A percentile compares a stretch with the other conserved stretches of the same genome.
Conservation (phyloP, 2,113 vertebrate species). For the rabbit (Oryctolagus cuniculus) region DNA sequence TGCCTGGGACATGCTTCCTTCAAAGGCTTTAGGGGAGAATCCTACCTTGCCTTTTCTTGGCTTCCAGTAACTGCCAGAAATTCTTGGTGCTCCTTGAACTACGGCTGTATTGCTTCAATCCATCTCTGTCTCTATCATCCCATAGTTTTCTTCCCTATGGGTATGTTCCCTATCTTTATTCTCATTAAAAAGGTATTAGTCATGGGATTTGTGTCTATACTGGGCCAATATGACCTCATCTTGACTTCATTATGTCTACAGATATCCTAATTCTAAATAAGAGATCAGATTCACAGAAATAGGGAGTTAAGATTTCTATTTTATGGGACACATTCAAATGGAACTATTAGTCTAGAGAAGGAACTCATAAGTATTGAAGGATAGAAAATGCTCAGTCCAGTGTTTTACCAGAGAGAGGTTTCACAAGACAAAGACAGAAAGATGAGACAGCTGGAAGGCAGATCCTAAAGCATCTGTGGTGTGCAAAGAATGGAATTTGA, state of each 20-base stretch:
- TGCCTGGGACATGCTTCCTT: background rate
- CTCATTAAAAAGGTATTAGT: background rate
- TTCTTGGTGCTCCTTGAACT: background rate
- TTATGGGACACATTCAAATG: background rate
- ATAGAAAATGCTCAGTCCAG: background rate
- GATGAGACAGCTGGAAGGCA: background rate
- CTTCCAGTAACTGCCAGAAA: background rate
- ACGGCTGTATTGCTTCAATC: background rate
- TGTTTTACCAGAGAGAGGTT: background rate
- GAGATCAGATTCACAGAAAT: background rate
- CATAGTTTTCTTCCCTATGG: background rate
- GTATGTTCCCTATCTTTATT: background rate
- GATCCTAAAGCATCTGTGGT: background rate
- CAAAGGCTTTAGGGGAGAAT: background rate
- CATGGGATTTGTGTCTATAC: background rate
- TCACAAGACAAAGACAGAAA: background rate
- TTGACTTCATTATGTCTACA: background rate
- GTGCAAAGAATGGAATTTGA: background rate
- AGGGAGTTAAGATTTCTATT: background rate
- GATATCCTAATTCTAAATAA: background rate
- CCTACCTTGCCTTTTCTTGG: too few relatives aligned
- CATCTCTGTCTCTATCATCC: background rate
- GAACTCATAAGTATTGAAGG: background rate
- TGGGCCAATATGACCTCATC: background rate
- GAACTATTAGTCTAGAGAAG: background rate